A percentile compares a stretch with the other conserved stretches of the same genome.
Evolutionary conservation across 2,888 invertebrate genomes (phyloP).

Genomic region (Apoderus coryli): DNA sequence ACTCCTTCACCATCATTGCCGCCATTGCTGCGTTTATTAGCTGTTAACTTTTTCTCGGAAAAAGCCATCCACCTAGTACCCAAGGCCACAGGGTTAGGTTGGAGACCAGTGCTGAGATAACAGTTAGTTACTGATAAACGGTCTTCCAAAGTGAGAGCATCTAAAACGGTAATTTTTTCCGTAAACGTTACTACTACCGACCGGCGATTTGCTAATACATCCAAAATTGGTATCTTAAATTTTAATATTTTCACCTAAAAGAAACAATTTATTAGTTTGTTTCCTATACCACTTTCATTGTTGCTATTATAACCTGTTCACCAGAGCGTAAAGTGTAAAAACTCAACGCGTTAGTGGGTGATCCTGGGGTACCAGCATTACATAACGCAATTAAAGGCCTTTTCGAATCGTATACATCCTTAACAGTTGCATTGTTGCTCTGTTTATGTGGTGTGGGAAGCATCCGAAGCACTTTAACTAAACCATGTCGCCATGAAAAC

Average conservation of each 20-base stretch:
- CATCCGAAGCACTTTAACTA: conserved; percentile 66
- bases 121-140: conserved; percentile 78
- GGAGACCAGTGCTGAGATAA: conserved; percentile 70
- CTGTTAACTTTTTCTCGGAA: conserved; percentile 73
- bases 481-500: conserved; percentile 85
- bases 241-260: conserved; percentile 72
- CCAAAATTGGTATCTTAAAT: conserved; percentile 80
- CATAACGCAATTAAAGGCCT: conserved; percentile 84
- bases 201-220: conserved; percentile 77
- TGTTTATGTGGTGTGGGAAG: conserved; percentile 56
- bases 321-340: conserved; percentile 75
- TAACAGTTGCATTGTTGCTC: conserved; percentile 34
- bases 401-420: conserved; percentile 61
- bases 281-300: too few species aligned
- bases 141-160: conserved; percentile 77
- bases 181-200: conserved; percentile 79
- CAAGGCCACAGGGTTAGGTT: conserved; percentile 70
- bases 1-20: conserved; percentile 56
- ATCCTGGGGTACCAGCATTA: conserved; percentile 67
- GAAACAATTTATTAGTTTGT: too few species aligned
- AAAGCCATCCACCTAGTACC: conserved; percentile 76
- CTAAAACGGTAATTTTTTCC: conserved; percentile 83
- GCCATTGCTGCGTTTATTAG: conserved; percentile 65
- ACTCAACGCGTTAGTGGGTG: conserved; percentile 65
- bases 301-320: conserved; percentile 60